A percentile compares a stretch with the other conserved stretches of the same genome.
These are phyloP conservation scores for Zenarchopterus dispar DNA, from an alignment of 2,797 vertebrate species.

Conservation along the genomic window DNA sequence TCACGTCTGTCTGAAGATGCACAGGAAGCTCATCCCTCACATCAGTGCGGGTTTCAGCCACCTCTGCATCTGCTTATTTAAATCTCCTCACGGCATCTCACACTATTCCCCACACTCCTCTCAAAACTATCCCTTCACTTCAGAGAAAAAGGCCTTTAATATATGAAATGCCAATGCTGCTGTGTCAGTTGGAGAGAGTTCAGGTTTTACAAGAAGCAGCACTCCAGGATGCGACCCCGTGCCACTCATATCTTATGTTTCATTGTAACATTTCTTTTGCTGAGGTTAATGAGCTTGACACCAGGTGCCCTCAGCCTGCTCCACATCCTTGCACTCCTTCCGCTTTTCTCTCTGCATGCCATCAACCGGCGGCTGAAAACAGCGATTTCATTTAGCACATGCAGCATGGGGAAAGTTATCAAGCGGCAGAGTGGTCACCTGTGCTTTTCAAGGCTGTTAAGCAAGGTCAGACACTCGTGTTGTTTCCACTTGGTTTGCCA, in stretches of 20 bases:
- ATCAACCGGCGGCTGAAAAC: constrained; percentile 60
- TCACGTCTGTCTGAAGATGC: constrained; percentile 50
- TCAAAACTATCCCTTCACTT: constrained; percentile 46
- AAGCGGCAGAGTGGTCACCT: constrained; percentile 85
- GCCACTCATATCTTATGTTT: constrained; percentile 70
- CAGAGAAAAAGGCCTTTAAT: constrained; percentile 64
- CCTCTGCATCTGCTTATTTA: constrained; percentile 63
- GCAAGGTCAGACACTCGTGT: constrained; percentile 88
- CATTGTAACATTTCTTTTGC: constrained; percentile 71
- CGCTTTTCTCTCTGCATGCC: constrained; percentile 54
- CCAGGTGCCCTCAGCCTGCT: constrained; percentile 60
- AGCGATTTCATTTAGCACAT: constrained; percentile 70
- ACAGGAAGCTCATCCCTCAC: constrained; percentile 39
- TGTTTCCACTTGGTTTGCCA: constrained; percentile 87
- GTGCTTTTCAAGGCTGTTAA: constrained; percentile 84
- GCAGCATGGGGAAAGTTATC: constrained; percentile 84
- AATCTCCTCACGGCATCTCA: constrained; percentile 60
- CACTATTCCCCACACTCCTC: constrained; percentile 43
- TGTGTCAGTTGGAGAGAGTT: constrained; percentile 69
- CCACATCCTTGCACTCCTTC: constrained; percentile 53
- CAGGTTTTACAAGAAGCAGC: constrained; percentile 72
- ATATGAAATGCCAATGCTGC: constrained; percentile 65
- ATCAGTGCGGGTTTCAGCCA: constrained; percentile 37
- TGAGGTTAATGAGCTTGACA: constrained; percentile 80
- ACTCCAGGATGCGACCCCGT: constrained; percentile 70